Base-by-base conservation (phyloP, 1,140 invertebrate genomes). In the Drosophila murphyi region DNA sequence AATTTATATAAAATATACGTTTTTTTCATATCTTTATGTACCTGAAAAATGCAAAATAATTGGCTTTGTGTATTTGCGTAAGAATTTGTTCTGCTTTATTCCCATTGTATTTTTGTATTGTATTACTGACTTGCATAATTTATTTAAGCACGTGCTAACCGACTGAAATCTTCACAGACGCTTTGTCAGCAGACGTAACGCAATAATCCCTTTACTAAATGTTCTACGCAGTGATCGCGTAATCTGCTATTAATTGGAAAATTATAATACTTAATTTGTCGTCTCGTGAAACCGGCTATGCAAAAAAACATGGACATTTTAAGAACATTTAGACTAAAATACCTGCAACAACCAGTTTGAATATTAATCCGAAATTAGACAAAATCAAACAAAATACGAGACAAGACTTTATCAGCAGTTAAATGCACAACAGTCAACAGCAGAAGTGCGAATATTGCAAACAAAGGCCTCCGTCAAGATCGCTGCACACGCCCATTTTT, bases 401-500 rank as follows among this genome's bases (percentile, higher is more conserved):
- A 28, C 32, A 31, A 43, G 28, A 2, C 39, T 57, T 45, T 12
- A 32, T 45, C 28, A 12, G 10, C 8, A 10, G 5, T 41, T 31
- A 5, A 28, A 31, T 62, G 12, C 8, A 39, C 10, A 48, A 39
- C 10, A 48, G 3, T 43, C 10, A 43, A 2, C 4, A 37, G 7
- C 3, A 55, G 28, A 32, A 43, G 35, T 12, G 5, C 55, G 35
- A 52, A 48, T 61, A 51, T 37, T 52, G 32, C 2, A 52, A 48
- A 72, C 55, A 69, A 69, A 70, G 74, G 75, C 71, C 78, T 79
- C 55, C 73, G 76, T 65, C 83, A 88, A 82, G 82, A 79, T 64
- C 79, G 59, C 45, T 37, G 43, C 52, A 70, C 82, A 86, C 82
- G 60, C 75, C 82, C 70, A 68, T 57, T 67, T 74, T 34, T n/a